phyloP scores from a whole-genome alignment of 2,888 invertebrate species.

The Cantharis flavilabris region DNA sequence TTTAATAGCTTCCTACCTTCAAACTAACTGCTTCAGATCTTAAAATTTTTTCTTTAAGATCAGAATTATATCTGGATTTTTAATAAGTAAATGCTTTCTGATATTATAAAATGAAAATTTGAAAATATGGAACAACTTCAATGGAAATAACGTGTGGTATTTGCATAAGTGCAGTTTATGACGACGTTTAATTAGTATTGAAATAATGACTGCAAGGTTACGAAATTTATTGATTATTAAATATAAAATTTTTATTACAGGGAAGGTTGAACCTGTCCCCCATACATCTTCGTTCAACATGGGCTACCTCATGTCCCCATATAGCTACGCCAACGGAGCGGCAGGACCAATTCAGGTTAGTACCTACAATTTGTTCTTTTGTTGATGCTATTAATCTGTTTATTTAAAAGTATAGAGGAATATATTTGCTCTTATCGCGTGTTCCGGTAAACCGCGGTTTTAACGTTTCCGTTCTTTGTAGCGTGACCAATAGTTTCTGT shows the following conservation, averaged over 20 bases:
- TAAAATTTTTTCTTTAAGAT: too few relatives aligned
- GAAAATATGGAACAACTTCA: background rate
- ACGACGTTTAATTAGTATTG: background rate
- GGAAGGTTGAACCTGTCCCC: slow-evolving; percentile 80
- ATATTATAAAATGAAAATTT: too few relatives aligned
- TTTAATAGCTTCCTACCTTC: too few relatives aligned
- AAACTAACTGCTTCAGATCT: too few relatives aligned
- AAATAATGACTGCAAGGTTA: background rate
- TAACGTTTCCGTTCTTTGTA: slow-evolving; percentile 24
- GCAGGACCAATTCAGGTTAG: slow-evolving; percentile 87
- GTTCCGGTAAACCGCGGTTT: slow-evolving; percentile 32
- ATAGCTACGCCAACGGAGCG: slow-evolving; percentile 87
- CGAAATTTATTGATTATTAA: background rate
- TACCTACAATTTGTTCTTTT: slow-evolving; percentile 39
- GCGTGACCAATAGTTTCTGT: slow-evolving; percentile 28
- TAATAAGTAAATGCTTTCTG: too few relatives aligned
- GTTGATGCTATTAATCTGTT: slow-evolving; percentile 14
- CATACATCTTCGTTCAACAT: slow-evolving; percentile 85
- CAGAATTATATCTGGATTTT: too few relatives aligned
- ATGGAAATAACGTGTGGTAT: background rate
- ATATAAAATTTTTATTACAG: slow-evolving; percentile 56
- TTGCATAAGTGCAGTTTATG: background rate
- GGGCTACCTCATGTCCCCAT: slow-evolving; percentile 90
- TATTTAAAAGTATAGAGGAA: slow-evolving; percentile 12
- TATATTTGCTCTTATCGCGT: slow-evolving; percentile 28